These are phyloP conservation scores for Cygnus olor DNA, from an alignment of 2,797 vertebrate species.

Conservation along the genomic window DNA sequence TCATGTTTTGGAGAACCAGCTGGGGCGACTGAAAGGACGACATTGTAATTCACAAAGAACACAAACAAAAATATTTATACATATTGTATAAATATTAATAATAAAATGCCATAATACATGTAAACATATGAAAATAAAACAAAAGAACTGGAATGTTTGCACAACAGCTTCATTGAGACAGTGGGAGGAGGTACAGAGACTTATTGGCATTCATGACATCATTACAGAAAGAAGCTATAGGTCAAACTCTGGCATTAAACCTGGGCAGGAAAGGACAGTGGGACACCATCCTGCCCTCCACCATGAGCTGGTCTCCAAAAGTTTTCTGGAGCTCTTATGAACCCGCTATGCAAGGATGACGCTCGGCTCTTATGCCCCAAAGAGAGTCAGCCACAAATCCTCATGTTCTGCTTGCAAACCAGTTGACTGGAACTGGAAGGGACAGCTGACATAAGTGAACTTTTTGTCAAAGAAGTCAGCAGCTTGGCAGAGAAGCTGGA, in stretches of 20 bases:
- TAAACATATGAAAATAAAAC: background rate
- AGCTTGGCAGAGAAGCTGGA: background rate
- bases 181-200: background rate
- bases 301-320: background rate
- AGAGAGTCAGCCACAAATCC: constrained; percentile 10
- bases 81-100: background rate
- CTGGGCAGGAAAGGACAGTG: background rate
- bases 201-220: background rate
- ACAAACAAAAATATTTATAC: background rate
- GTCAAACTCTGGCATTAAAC: background rate
- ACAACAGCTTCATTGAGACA: background rate
- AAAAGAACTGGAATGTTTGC: background rate
- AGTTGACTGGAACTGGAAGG: constrained; percentile 29
- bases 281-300: background rate
- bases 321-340: background rate
- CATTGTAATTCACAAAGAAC: background rate
- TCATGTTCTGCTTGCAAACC: constrained; percentile 25
- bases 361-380: background rate
- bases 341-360: background rate
- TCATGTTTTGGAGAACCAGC: background rate
- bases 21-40: background rate
- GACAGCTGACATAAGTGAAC: constrained; percentile 33
- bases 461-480: constrained; percentile 1
- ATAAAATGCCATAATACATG: background rate
- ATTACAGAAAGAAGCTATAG: background rate